phyloP scores from a whole-genome alignment of 2,113 vertebrate genomes.

The Lichenostomus cassidix region DNA sequence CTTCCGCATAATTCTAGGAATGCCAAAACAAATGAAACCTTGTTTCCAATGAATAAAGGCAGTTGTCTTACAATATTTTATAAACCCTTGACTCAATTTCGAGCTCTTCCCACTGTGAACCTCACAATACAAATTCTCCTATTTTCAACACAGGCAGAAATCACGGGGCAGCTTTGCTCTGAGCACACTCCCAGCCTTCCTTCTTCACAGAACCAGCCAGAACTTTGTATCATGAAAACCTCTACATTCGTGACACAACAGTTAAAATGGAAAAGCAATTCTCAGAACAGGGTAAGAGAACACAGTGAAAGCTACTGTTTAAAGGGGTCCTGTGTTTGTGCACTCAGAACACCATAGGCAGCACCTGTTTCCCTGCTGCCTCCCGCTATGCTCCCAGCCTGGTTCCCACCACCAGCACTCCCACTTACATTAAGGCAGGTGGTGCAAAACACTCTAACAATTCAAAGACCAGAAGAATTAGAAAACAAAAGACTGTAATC shows the following conservation, averaged over 20 bases:
- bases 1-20: not conserved
- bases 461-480: constrained; percentile 52
- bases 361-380: not conserved
- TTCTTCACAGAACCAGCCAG: not conserved
- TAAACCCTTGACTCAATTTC: not conserved
- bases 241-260: not conserved
- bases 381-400: not conserved
- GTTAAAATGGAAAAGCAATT: not conserved
- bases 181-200: not conserved
- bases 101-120: not conserved
- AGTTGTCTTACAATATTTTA: not conserved
- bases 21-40: not conserved
- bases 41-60: not conserved
- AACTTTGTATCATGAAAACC: not conserved
- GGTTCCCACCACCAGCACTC: not conserved
- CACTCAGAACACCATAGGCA: not conserved
- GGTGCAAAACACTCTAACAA: not conserved
- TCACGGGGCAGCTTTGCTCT: not conserved
- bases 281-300: not conserved
- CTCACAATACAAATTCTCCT: not conserved
- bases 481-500: constrained; percentile 6
- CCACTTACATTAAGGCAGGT: not conserved
- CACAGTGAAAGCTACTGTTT: not conserved
- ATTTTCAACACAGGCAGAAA: not conserved
- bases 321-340: not conserved